Percentiles rank a stretch among this genome's conserved stretches.
phyloP scores from a whole-genome alignment of 2,797 vertebrate genomes.

The Pogonophryne albipinna region DNA sequence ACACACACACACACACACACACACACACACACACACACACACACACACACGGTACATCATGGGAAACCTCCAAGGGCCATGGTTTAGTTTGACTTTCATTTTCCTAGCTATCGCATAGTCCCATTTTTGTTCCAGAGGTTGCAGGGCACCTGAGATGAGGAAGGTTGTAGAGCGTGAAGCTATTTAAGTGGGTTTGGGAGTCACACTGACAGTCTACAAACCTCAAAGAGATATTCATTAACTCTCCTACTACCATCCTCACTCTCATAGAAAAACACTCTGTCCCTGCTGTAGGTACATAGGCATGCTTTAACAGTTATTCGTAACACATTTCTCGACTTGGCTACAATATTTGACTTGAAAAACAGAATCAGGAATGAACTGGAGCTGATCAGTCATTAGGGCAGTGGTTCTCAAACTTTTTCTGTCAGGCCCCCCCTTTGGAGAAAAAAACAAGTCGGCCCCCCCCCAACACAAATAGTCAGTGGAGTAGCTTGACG shows the following conservation, averaged over 20 bases:
- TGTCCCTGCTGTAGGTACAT: background rate
- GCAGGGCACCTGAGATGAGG: slow-evolving; percentile 67
- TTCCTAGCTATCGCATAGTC: slow-evolving; percentile 41
- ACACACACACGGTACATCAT: slow-evolving; percentile 18
- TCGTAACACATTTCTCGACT: background rate
- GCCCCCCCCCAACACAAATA: too few species aligned
- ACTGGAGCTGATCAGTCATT: background rate
- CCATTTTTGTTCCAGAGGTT: slow-evolving; percentile 47
- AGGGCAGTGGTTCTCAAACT: too few species aligned
- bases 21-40: background rate
- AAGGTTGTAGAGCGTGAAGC: slow-evolving; percentile 78
- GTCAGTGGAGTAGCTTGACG: too few species aligned
- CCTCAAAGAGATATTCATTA: slow-evolving; percentile 58
- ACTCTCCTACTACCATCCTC: slow-evolving; percentile 9
- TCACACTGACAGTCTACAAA: slow-evolving; percentile 50
- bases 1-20: too few species aligned
- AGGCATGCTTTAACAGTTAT: background rate
- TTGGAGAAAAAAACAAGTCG: too few species aligned
- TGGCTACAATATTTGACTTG: slow-evolving; percentile 2
- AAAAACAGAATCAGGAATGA: background rate
- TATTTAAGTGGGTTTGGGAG: slow-evolving; percentile 64
- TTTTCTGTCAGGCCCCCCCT: too few species aligned
- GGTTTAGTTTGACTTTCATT: slow-evolving; percentile 66
- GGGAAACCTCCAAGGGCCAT: slow-evolving; percentile 28
- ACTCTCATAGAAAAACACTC: slow-evolving; percentile 5